phyloP scores from a whole-genome alignment of 2,888 invertebrate genomes.

The Lasioglossum zephyrum region DNA sequence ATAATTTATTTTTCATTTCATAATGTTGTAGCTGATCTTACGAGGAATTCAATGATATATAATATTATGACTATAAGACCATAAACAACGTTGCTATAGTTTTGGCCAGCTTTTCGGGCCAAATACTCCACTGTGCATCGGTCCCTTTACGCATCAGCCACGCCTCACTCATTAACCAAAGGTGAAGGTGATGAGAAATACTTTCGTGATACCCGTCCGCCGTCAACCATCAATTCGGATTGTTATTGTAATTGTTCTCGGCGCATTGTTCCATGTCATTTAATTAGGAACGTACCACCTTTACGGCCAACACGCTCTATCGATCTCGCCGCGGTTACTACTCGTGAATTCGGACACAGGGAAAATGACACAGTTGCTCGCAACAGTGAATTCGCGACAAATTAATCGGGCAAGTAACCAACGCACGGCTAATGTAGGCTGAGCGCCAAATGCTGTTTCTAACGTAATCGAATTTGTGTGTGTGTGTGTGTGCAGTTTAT shows the following conservation, averaged over 20 bases:
- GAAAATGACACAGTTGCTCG: constrained; percentile 37
- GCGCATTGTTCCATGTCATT: constrained; percentile 11
- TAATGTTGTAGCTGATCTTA: too few species aligned
- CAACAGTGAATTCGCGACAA: constrained; percentile 59
- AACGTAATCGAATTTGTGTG: constrained; percentile 74
- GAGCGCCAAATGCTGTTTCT: constrained; percentile 74
- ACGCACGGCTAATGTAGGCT: constrained; percentile 56
- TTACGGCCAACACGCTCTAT: constrained; percentile 3
- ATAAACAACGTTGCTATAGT: too few species aligned
- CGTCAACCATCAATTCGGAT: neutral
- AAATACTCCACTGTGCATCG: too few species aligned
- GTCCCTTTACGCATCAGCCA: neutral
- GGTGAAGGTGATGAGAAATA: constrained; percentile 40
- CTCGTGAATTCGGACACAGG: neutral
- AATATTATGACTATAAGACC: too few species aligned
- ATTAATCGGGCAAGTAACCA: constrained; percentile 70
- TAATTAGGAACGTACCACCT: constrained; percentile 35
- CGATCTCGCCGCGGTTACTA: constrained; percentile 12
- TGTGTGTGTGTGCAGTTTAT: constrained; percentile 50
- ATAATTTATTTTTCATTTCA: too few species aligned
- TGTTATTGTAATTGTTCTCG: constrained; percentile 27
- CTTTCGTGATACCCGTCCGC: neutral
- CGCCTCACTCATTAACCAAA: constrained; percentile 50
- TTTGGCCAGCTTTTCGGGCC: too few species aligned
- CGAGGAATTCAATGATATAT: too few species aligned